Evolutionary conservation across 1,140 invertebrate genomes (phyloP).

Genomic region (Phenacoccus solenopsis): DNA sequence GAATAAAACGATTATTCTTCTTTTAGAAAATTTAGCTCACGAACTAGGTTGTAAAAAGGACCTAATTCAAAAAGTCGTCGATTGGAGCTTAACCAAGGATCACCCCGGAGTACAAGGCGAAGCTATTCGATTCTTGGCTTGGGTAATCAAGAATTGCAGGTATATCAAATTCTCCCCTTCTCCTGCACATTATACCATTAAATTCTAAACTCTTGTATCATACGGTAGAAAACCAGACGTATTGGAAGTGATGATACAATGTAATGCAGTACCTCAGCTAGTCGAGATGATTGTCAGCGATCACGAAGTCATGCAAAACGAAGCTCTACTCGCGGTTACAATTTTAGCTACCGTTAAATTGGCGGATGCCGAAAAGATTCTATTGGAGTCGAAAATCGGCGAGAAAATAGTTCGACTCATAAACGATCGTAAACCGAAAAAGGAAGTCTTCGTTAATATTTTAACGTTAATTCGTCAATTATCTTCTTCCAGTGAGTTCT

Average conservation of each 20-base stretch:
- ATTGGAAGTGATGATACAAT: slow-evolving; percentile 45
- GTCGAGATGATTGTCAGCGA: slow-evolving; percentile 67
- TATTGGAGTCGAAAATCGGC: slow-evolving; percentile 27
- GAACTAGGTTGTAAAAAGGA: slow-evolving; percentile 42
- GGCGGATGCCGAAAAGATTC: slow-evolving; percentile 25
- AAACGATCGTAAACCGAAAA: slow-evolving; percentile 20
- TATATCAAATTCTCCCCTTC: slow-evolving; percentile 29
- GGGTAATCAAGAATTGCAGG: slow-evolving; percentile 61
- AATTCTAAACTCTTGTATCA: slow-evolving; percentile 8
- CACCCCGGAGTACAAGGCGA: slow-evolving; percentile 75
- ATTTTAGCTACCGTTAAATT: slow-evolving; percentile 40
- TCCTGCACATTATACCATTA: not conserved
- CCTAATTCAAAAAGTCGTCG: slow-evolving; percentile 50
- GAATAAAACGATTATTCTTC: no score
- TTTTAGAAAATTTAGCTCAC: slow-evolving; percentile 46
- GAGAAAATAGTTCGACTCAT: slow-evolving; percentile 24
- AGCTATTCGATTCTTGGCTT: slow-evolving; percentile 65
- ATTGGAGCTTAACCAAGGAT: slow-evolving; percentile 64
- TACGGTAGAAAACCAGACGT: slow-evolving; percentile 41
- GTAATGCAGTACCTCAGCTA: slow-evolving; percentile 55
- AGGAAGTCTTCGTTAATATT: slow-evolving; percentile 28
- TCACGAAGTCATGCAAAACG: slow-evolving; percentile 78
- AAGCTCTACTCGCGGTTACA: slow-evolving; percentile 58
- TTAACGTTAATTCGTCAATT: slow-evolving; percentile 26
- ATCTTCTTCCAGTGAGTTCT: slow-evolving; percentile 25